Evolutionary conservation across 1,140 invertebrate species (phyloP), one percentile per base, ranked within the genome.

Genomic region (Cheumatopsyche charites): DNA sequence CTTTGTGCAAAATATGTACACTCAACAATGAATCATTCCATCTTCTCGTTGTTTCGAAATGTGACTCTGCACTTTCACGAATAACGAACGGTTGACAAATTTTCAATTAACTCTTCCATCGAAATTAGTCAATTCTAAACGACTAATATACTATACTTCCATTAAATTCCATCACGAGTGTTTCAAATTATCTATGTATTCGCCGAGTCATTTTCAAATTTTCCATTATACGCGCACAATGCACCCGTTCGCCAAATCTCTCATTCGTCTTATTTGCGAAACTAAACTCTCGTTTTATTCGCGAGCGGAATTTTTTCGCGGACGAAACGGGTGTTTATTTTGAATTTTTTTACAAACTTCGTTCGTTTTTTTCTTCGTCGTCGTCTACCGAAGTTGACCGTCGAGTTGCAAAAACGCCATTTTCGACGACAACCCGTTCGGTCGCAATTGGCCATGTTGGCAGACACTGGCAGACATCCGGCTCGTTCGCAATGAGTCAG

Each of bases 401-500:
- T 19, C 55, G 12, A 45, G 55, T 23, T 1, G 21, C 7, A 58
- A 58, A 58, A 23, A 26, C 55, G 55, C 21, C 21, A 11, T 17
- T 25, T 13, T 58, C 55, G 55, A 25, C 55, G 49, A 1, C 29
- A 36, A 36, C 29, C 9, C 29, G 29, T 36, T 36, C 29, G 29
- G 29, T 36, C 29, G 29, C 3, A 36, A 36, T 36, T 36, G 29
- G 29, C 29, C 29, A 9, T 36, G 29, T 36, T 36, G 29, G 19
- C 49, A 23, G 49, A 58, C 55, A 36, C n/a, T n/a, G n/a, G 15
- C 23, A 23, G 21, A 58, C 55, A 26, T 58, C 55, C 55, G 55
- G 55, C 55, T 58, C 55, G 19, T 3, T 52, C 47, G 11, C 55
- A 26, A 23, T 58, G 55, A 58, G 55, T 58, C 55, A 58, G 55